phyloP scores from a whole-genome alignment of 2,888 invertebrate species.

The Metopia argyrocephala region DNA sequence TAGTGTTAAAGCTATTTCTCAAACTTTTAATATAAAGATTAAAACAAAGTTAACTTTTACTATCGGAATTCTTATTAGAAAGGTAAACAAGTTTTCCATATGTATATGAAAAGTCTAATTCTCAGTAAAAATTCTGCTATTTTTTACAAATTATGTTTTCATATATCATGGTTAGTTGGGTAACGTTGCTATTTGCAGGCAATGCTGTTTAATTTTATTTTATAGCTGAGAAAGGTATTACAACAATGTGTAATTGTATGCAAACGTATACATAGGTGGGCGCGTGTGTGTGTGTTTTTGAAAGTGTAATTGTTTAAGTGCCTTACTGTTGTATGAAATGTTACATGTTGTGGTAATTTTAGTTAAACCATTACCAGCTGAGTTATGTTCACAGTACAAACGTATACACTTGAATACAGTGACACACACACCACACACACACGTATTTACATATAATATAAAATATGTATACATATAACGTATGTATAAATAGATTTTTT shows the following conservation, averaged over 20 bases:
- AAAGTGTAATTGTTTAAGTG: neutral
- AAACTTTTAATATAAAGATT: too few species aligned
- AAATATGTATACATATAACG: neutral
- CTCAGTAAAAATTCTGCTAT: too few species aligned
- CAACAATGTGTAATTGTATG: too few species aligned
- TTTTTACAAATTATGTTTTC: neutral
- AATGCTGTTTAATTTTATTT: neutral
- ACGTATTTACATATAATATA: neutral
- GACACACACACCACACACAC: neutral
- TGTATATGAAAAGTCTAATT: too few species aligned
- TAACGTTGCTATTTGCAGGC: neutral
- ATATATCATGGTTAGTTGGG: too few species aligned
- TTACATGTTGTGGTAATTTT: slow-evolving; percentile 46
- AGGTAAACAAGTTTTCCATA: too few species aligned
- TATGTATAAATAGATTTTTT: neutral
- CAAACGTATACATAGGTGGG: neutral
- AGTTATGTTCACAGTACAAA: slow-evolving; percentile 6
- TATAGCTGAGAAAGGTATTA: too few species aligned
- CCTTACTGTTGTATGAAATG: slow-evolving; percentile 6
- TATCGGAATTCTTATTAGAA: too few species aligned
- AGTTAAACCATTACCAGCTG: slow-evolving; percentile 39
- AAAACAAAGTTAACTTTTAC: too few species aligned
- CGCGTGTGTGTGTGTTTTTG: neutral
- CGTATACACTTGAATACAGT: neutral
- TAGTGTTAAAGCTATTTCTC: too few species aligned